Percentiles rank a stretch among this genome's conserved stretches.
Conservation (phyloP, 2,888 invertebrate species). For the Suillia variegata region DNA sequence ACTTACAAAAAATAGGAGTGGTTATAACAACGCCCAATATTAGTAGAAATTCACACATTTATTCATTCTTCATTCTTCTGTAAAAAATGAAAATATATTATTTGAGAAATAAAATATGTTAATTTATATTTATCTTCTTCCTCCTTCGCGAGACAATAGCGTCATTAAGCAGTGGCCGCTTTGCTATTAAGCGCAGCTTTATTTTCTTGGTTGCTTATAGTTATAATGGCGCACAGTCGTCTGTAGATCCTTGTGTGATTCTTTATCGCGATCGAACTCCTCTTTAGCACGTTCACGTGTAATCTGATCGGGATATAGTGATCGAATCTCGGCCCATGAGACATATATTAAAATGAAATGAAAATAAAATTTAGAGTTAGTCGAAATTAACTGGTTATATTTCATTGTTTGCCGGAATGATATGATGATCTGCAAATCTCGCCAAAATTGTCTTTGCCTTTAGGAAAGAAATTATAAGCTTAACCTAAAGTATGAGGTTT, state of each 20-base stretch:
- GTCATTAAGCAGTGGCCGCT: constrained; percentile 14
- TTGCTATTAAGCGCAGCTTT: constrained; percentile 46
- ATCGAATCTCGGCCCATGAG: constrained; percentile 60
- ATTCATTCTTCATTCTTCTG: constrained; percentile 36
- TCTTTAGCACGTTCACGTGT: constrained; percentile 60
- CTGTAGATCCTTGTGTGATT: constrained; percentile 44
- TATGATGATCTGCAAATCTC: constrained; percentile 79
- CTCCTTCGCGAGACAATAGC: constrained; percentile 20
- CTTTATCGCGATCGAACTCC: constrained; percentile 60
- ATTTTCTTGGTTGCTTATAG: constrained; percentile 57
- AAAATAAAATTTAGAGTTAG: no score
- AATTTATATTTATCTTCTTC: constrained; percentile 20
- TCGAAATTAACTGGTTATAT: no score
- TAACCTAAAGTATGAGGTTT: no score
- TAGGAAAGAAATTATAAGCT: no score
- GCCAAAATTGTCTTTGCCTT: constrained; percentile 86
- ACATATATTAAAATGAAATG: no score
- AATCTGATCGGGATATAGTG: constrained; percentile 61
- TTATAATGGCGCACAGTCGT: constrained; percentile 50
- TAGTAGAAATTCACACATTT: no score
- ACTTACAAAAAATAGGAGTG: no score
- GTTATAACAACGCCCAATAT: no score
- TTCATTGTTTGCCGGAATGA: constrained; percentile 67
- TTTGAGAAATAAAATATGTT: not conserved
- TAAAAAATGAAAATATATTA: constrained; percentile 7